Evolutionary conservation across 2,888 invertebrate species (phyloP).

Genomic region (Erpobdella octoculata): DNA sequence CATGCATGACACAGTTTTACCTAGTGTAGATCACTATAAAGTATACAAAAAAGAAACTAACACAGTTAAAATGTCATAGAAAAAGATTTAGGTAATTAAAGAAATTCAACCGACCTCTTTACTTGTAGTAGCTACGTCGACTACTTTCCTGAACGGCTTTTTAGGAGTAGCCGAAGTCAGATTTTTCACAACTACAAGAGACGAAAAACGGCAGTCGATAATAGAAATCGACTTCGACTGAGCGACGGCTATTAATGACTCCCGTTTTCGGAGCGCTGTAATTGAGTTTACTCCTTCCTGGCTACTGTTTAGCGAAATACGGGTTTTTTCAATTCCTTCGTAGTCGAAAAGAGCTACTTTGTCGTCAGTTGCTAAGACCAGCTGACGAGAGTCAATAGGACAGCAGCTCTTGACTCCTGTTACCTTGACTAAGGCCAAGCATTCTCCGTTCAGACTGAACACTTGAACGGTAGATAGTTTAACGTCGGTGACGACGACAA

Average conservation of each 20-base stretch:
- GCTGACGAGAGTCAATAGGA: background rate
- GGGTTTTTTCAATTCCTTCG: conserved; percentile 13
- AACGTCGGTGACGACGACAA: conserved; percentile 23
- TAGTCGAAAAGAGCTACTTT: background rate
- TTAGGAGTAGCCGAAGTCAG: background rate
- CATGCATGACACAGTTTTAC: too few relatives aligned
- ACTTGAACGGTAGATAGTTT: conserved; percentile 24
- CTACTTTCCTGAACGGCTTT: background rate
- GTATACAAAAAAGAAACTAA: too few relatives aligned
- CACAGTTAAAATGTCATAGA: background rate
- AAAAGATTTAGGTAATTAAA: background rate
- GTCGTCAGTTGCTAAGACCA: conserved; percentile 3
- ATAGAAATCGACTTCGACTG: background rate
- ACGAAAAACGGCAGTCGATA: conserved; percentile 9
- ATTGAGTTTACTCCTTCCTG: background rate
- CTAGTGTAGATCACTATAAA: too few relatives aligned
- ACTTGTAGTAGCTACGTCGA: conserved; percentile 17
- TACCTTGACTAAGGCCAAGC: conserved; percentile 30
- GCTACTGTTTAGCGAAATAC: background rate
- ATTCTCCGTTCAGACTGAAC: conserved; percentile 25
- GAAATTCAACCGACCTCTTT: conserved; percentile 12
- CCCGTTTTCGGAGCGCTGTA: background rate
- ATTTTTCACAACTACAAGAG: background rate
- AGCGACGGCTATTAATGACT: background rate
- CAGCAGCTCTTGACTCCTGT: conserved; percentile 16